Conservation (phyloP, 2,888 invertebrate genomes). For the Pyrochroa serraticornis region DNA sequence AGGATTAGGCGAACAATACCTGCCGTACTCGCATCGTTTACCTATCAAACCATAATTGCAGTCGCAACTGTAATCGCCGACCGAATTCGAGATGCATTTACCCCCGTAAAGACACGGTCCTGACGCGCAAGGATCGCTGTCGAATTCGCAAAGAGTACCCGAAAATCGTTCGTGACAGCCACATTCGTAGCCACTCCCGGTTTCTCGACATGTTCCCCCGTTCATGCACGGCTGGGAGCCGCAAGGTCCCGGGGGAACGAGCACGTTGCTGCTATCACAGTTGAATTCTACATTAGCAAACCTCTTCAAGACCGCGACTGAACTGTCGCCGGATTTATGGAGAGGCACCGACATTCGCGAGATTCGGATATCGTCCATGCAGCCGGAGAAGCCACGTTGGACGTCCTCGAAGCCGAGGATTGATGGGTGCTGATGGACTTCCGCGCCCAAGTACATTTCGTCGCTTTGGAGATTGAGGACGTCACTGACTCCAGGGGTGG, state of each 20-base stretch:
- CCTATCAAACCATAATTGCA: constrained; percentile 76
- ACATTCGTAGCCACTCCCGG: constrained; percentile 66
- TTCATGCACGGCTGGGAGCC: constrained; percentile 82
- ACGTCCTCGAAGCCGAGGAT: constrained; percentile 75
- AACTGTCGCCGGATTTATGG: constrained; percentile 69
- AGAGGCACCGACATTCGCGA: constrained; percentile 78
- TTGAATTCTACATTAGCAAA: constrained; percentile 75
- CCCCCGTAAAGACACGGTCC: constrained; percentile 85
- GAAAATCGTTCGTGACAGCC: constrained; percentile 67
- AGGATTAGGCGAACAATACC: constrained; percentile 76
- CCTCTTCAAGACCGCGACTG: constrained; percentile 68
- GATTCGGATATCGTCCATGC: constrained; percentile 85
- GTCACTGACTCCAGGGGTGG: constrained; percentile 80
- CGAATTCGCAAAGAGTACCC: constrained; percentile 82
- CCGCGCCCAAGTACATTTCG: constrained; percentile 84
- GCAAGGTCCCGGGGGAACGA: constrained; percentile 70
- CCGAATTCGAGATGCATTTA: constrained; percentile 64
- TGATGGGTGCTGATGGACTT: constrained; percentile 77
- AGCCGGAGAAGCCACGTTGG: constrained; percentile 84
- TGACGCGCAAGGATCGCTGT: constrained; percentile 87
- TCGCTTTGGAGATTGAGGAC: constrained; percentile 85
- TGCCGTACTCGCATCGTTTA: constrained; percentile 81
- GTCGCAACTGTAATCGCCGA: constrained; percentile 76
- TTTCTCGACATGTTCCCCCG: constrained; percentile 70
- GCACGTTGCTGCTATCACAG: constrained; percentile 65